Conservation (phyloP, 2,888 invertebrate species). For the Diploptera punctata region DNA sequence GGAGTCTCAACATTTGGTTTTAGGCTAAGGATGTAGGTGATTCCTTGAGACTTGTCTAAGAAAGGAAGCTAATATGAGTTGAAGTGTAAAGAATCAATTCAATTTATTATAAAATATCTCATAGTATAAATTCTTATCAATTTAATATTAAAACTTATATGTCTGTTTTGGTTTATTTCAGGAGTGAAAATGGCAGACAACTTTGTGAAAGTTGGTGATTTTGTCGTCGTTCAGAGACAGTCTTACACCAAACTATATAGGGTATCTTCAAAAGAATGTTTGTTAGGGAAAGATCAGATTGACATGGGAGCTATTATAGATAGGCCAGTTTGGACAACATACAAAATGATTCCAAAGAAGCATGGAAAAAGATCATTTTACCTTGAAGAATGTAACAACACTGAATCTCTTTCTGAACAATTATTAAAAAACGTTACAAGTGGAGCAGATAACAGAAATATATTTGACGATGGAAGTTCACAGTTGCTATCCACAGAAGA, state of each 20-base stretch:
- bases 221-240: conserved; percentile 78
- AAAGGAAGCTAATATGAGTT: no score
- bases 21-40: no score
- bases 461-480: conserved; percentile 78
- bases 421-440: conserved; percentile 67
- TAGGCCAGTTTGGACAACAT: conserved; percentile 74
- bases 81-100: no score
- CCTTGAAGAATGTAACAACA: conserved; percentile 58
- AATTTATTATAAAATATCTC: no score
- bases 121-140: no score
- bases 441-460: conserved; percentile 84
- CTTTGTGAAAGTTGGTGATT: conserved; percentile 70
- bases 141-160: no score
- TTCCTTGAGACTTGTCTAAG: no score
- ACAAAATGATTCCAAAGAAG: conserved; percentile 72
- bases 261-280: conserved; percentile 66
- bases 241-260: conserved; percentile 80
- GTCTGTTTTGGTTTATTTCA: no score
- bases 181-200: conserved; percentile 40
- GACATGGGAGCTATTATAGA: conserved; percentile 71
- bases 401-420: conserved; percentile 65
- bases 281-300: conserved; percentile 73
- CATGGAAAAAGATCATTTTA: conserved; percentile 60
- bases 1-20: no score
- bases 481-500: conserved; percentile 85